Evolutionary conservation across 2,888 invertebrate species (phyloP), one percentile per base, ranked within the genome.

Genomic region (Trissolcus brochymenae): DNA sequence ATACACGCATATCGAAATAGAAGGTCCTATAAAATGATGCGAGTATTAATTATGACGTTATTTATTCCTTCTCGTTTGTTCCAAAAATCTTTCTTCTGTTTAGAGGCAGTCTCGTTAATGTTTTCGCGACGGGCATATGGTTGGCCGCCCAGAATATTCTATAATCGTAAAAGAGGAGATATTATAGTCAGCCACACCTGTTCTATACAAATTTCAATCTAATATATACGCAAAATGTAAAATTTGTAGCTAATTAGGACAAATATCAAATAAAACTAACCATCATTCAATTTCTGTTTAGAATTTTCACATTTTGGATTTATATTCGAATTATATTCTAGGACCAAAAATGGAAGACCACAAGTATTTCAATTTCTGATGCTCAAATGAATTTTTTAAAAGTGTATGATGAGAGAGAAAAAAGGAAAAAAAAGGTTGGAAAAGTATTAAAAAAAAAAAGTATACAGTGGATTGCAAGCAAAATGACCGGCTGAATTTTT

Each of bases 121-220:
- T 72, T 59, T 65, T 46, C 4, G 43, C 57, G 41, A 57, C 14
- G 14, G 55, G 17, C 75, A 75, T 75, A 68, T 74, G 74, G 74
- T 43, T 68, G 46, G 55, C 46, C 50, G 54, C 55, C 49, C 17
- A 16, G 46, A 51, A 40, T 61, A 51, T 41, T 41, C 66, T 61
- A 51, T 66, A 59, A 72, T 65, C 64, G 49, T 65, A 62, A 53
- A 65, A 60, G 54, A 43, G 14, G 16, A 35, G 35, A 35, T 35
- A 35, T 11, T 35, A 35, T 35, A 35, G 11, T 59, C 16, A 35
- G 46, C 53, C 46, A 49, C 72, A 72, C 72, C 72, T 72, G 72
- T 72, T 64, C 43, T 54, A 14, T 46, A 46, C n/a, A 46, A 7
- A 43, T 29, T 46, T 35, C 11, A 29, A 19, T 11, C 17, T 9